Evolutionary conservation across 2,888 invertebrate genomes (phyloP), one percentile per base, ranked within the genome.

Genomic region (Pinctada fucata): DNA sequence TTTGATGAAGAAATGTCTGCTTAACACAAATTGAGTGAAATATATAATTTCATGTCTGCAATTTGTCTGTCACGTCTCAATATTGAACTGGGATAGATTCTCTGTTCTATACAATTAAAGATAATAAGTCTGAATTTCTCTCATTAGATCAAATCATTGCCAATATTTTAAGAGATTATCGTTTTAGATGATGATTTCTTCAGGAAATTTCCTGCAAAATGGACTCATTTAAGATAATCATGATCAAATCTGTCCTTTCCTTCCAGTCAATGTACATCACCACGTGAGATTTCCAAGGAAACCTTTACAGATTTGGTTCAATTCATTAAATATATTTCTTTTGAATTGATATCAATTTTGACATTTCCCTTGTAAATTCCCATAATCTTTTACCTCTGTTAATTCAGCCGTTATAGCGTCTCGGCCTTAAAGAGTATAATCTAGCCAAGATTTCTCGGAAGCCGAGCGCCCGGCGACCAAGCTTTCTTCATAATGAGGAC

Each of bases 321-420:
- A 68, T 68, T 68, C 68, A 68, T 68, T 68, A 68, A 68, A 68
- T 47, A 47, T 68, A 68, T 5, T 68, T 68, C 68, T 45, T 68
- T 68, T 68, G 68, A 68, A 68, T 45, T 68, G 68, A 68, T 68
- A 68, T 68, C 68, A 68, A 68, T 68, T 68, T 68, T 68, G 68
- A 68, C 68, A 68, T 68, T 68, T 68, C 68, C 68, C 45, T n/a
- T 31, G 31, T 45, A 8, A 68, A 68, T 68, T 68, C 68, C 68
- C 47, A 45, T 68, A 68, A 68, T 68, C 45, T 68, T 5, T 68
- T 10, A 45, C 47, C 45, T 45, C 16, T 68, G 3, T 45, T 47
- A 68, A 47, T 45, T 16, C 31, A 68, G 68, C 68, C 68, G 45
- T 68, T n/a, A 68, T 68, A 47, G 45, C 47, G 45, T 4, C 45